Percentiles rank a stretch among this genome's conserved stretches.
Conservation (phyloP, 2,888 invertebrate genomes). For the Agriopis marginaria region DNA sequence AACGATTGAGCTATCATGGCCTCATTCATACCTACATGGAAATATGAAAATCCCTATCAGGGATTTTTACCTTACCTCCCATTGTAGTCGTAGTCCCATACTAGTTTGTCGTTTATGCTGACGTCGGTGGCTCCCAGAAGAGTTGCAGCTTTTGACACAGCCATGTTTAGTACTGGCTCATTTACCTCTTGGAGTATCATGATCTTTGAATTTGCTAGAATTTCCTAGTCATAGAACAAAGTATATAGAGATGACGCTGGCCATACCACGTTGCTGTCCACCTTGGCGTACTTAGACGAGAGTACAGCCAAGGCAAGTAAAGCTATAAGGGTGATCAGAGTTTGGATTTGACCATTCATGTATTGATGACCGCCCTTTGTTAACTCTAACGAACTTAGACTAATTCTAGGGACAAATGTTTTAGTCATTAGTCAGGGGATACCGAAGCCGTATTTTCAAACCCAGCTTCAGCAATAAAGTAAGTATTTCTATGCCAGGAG, state of each 20-base stretch:
- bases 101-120: constrained; percentile 60
- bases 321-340: no score
- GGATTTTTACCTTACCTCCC: constrained; percentile 61
- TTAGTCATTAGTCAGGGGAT: no score
- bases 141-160: constrained; percentile 74
- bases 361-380: no score
- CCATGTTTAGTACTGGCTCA: constrained; percentile 72
- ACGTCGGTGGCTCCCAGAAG: constrained; percentile 72
- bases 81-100: constrained; percentile 72
- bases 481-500: no score
- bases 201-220: constrained; percentile 63
- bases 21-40: background rate
- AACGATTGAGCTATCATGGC: no score
- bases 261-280: no score
- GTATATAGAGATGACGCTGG: background rate
- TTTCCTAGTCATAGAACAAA: constrained; percentile 53
- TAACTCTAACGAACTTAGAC: no score
- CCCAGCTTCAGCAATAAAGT: no score
- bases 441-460: no score
- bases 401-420: no score
- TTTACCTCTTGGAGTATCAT: constrained; percentile 76
- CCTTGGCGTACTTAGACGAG: background rate
- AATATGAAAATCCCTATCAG: background rate
- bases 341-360: no score
- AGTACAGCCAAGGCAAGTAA: no score